These are phyloP conservation scores for Catostomus latipinnis DNA, from an alignment of 2,797 vertebrate genomes.

Conservation along the genomic window DNA sequence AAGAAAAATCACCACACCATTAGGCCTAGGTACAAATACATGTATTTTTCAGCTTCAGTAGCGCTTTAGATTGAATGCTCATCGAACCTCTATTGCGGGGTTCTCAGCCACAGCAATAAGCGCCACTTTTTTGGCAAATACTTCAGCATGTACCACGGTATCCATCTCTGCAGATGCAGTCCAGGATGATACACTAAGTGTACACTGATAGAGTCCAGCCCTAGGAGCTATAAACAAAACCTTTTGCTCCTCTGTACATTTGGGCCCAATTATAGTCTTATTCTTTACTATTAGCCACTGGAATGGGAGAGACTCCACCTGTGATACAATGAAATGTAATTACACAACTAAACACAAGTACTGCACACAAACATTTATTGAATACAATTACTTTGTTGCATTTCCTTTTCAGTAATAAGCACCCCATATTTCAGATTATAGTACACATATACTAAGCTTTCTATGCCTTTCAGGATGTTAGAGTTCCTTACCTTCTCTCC, in stretches of 20 bases:
- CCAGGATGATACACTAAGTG: slow-evolving; percentile 92
- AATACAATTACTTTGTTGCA: not conserved
- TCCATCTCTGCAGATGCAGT: slow-evolving; percentile 88
- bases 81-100: slow-evolving; percentile 85
- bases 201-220: slow-evolving; percentile 88
- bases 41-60: not conserved
- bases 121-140: slow-evolving; percentile 86
- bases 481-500: slow-evolving; percentile 85
- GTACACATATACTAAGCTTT: not conserved
- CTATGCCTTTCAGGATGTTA: not conserved
- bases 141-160: slow-evolving; percentile 80
- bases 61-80: not conserved
- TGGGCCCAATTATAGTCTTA: slow-evolving; percentile 89
- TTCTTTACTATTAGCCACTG: slow-evolving; percentile 94
- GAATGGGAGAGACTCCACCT: slow-evolving; percentile 86
- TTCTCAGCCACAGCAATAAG: slow-evolving; percentile 90
- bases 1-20: not conserved
- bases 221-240: slow-evolving; percentile 88
- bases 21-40: not conserved
- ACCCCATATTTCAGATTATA: not conserved
- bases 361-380: not conserved
- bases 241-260: slow-evolving; percentile 90
- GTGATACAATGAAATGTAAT: not conserved
- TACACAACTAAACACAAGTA: not conserved
- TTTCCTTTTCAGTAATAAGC: no score